Evolutionary conservation across 2,113 vertebrate genomes (phyloP), one percentile per base, ranked within the genome.

Genomic region (Oceanites oceanicus): DNA sequence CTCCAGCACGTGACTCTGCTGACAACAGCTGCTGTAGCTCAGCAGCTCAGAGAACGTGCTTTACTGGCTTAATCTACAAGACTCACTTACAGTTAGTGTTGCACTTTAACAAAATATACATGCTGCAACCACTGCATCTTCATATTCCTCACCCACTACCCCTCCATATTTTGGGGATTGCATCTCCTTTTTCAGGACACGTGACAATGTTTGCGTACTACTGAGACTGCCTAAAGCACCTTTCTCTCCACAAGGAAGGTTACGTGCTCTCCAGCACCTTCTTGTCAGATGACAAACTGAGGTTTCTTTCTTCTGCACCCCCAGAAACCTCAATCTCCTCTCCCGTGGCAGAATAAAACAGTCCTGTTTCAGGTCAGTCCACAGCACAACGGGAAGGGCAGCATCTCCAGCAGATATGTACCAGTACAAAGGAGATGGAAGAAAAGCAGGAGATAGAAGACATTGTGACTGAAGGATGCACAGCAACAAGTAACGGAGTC

Each of bases 331-430:
- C 71, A 40, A 34, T 45, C 75, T 92, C 74, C 79, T 92, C 89
- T 91, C 74, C 58, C 4, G 23, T 9, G 21, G 89, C 71, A 80
- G 50, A 90, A 88, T 38, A 76, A 80, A 77, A 36, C 58, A 89
- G 79, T 75, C 61, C 84, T 75, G 45, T 62, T 87, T 71, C 88
- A 95, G 83, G 92, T 75, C 84, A 94, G 88, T 61, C 47, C 85
- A 75, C 4, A 75, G 88, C 85, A 87, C 61, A 65, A 52, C 10
- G 34, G 91, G 87, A 89, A 83, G 83, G 92, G 83, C 82, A 92
- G 95, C 92, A 95, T 90, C 84, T 95, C 89, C 93, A 95, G 89
- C 88, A 97, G 91, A 94, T 96, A 97, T 85, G 96, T 93, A 93
- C 89, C 61, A 71, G 86, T 30, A 96, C 90, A 92, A 94, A 89